Conservation (phyloP, 1,140 invertebrate genomes). For the Gerris buenoi region DNA sequence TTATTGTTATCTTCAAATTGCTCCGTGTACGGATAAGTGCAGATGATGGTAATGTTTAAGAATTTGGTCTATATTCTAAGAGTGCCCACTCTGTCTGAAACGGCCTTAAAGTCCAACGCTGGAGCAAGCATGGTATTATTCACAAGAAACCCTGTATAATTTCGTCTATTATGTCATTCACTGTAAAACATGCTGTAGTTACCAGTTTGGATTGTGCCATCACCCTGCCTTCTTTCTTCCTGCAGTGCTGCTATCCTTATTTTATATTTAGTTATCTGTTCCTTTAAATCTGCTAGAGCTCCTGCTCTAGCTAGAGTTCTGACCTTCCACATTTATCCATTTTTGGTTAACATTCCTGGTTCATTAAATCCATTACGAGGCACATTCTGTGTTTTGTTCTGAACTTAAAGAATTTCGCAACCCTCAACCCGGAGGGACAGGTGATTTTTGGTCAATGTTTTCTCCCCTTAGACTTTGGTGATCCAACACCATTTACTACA, state of each 20-base stretch:
- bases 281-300: not conserved
- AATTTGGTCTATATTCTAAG: not conserved
- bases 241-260: too few relatives aligned
- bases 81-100: not conserved
- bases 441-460: too few relatives aligned
- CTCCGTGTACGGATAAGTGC: conserved; percentile 12
- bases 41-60: conserved; percentile 11
- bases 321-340: not conserved
- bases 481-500: too few relatives aligned
- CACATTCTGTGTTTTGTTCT: too few relatives aligned
- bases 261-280: too few relatives aligned
- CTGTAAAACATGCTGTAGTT: not conserved
- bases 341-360: too few relatives aligned
- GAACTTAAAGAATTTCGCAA: too few relatives aligned
- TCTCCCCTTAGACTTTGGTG: too few relatives aligned
- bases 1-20: conserved; percentile 12
- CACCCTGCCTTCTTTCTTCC: not conserved
- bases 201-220: not conserved
- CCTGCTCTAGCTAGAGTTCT: not conserved
- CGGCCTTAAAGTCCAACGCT: not conserved
- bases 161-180: not conserved
- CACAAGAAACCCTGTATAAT: not conserved
- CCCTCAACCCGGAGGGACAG: too few relatives aligned
- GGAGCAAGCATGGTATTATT: not conserved
- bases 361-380: too few relatives aligned